Conservation (phyloP, 1,140 invertebrate species). For the Cydia pomonella region DNA sequence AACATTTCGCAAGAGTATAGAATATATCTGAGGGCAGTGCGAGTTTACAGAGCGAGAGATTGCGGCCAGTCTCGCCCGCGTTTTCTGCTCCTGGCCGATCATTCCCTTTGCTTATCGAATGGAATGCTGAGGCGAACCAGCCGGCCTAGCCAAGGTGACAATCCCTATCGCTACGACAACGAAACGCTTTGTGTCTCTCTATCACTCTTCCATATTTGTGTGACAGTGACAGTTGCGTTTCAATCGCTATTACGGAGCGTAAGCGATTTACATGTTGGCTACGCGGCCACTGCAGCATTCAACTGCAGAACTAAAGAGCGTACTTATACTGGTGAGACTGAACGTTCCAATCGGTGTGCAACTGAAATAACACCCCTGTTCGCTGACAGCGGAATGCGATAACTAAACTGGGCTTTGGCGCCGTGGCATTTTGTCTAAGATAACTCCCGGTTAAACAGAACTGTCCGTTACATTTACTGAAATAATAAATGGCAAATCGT, state of each 20-base stretch:
- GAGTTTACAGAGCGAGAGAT: slow-evolving; percentile 62
- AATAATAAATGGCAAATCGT: slow-evolving; percentile 40
- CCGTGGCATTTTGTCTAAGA: slow-evolving; percentile 56
- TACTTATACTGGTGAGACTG: not conserved
- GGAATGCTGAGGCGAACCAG: not conserved
- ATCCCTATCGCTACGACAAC: too few relatives aligned
- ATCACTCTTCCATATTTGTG: too few relatives aligned
- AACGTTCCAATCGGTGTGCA: not conserved
- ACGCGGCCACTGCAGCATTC: not conserved
- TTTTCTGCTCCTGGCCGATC: slow-evolving; percentile 57
- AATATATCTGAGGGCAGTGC: slow-evolving; percentile 69
- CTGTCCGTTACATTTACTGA: slow-evolving; percentile 45
- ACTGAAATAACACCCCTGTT: slow-evolving; percentile 36
- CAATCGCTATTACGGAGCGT: too few relatives aligned
- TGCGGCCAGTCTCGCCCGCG: slow-evolving; percentile 49
- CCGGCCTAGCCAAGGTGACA: too few relatives aligned
- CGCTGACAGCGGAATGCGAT: slow-evolving; percentile 66
- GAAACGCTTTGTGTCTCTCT: too few relatives aligned
- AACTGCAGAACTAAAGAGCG: not conserved
- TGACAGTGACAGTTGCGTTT: too few relatives aligned
- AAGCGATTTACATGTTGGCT: too few relatives aligned
- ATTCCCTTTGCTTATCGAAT: not conserved
- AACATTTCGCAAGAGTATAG: slow-evolving; percentile 77
- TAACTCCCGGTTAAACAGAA: slow-evolving; percentile 49
- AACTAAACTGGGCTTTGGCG: slow-evolving; percentile 63